These are phyloP conservation scores for Heterodera schachtii DNA, from an alignment of 1,140 invertebrate genomes.

Conservation along the genomic window DNA sequence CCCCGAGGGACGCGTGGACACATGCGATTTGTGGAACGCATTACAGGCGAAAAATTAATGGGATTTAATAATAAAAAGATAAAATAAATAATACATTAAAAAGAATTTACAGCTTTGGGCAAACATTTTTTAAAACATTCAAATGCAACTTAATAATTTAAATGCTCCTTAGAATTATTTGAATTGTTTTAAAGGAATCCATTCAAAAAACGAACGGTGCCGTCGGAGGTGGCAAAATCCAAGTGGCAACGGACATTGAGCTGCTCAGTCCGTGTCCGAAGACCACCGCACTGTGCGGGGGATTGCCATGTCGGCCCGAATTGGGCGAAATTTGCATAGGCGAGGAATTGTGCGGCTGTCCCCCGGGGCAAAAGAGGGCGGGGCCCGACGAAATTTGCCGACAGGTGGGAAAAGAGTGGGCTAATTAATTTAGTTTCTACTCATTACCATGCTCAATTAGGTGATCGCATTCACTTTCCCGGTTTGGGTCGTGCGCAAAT, in stretches of 20 bases:
- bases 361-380: slow-evolving; percentile 57
- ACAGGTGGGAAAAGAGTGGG: slow-evolving; percentile 26
- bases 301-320: slow-evolving; percentile 54
- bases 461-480: slow-evolving; percentile 58
- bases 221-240: slow-evolving; percentile 58
- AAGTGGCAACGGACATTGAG: slow-evolving; percentile 58
- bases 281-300: slow-evolving; percentile 52
- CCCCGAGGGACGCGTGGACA: slow-evolving; percentile 50
- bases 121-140: no score
- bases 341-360: slow-evolving; percentile 57
- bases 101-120: no score
- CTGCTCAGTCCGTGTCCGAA: slow-evolving; percentile 57
- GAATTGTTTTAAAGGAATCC: neutral
- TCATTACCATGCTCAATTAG: neutral
- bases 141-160: no score
- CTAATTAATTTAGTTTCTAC: neutral
- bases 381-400: slow-evolving; percentile 49
- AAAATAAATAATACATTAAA: no score
- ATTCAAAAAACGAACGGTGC: slow-evolving; percentile 35
- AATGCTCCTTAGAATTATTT: no score
- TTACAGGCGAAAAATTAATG: slow-evolving; percentile 50
- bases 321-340: slow-evolving; percentile 62
- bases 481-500: slow-evolving; percentile 58
- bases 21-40: slow-evolving; percentile 60
- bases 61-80: slow-evolving; percentile 30